A percentile compares a stretch with the other conserved stretches of the same genome.
These are phyloP conservation scores for Diloba caeruleocephala DNA, from an alignment of 2,888 invertebrate genomes.

Conservation along the genomic window DNA sequence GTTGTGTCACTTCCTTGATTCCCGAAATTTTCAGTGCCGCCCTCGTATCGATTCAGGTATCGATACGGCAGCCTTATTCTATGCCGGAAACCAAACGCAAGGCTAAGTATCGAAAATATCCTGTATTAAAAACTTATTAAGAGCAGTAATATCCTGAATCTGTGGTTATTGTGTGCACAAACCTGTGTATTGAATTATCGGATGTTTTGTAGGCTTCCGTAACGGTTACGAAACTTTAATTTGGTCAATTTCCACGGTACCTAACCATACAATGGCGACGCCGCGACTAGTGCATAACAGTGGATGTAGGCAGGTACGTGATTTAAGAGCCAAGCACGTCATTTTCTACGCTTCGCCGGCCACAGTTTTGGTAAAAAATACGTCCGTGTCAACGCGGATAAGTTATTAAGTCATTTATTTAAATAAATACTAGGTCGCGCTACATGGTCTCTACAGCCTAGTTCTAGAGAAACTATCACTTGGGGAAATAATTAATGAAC, in stretches of 20 bases:
- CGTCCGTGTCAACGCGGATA: neutral
- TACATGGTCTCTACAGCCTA: too few relatives aligned
- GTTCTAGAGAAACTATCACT: too few relatives aligned
- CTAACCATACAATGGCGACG: constrained; percentile 63
- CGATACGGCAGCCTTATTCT: neutral
- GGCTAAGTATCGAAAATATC: neutral
- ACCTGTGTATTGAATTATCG: constrained; percentile 35
- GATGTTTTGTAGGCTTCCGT: constrained; percentile 58
- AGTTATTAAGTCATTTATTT: constrained; percentile 17
- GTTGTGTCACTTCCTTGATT: too few relatives aligned
- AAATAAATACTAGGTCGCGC: constrained; percentile 9
- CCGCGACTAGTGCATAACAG: constrained; percentile 53
- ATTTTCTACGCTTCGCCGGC: constrained; percentile 56
- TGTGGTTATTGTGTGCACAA: constrained; percentile 15
- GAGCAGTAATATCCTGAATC: constrained; percentile 25
- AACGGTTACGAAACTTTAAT: constrained; percentile 70
- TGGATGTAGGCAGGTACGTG: constrained; percentile 58
- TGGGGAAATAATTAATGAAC: too few relatives aligned
- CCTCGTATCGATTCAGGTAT: too few relatives aligned
- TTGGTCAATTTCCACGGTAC: constrained; percentile 71
- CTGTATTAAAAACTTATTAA: constrained; percentile 13
- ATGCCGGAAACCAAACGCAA: neutral
- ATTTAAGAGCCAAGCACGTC: constrained; percentile 52
- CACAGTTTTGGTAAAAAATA: constrained; percentile 37
- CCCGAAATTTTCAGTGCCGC: too few relatives aligned